phyloP scores from a whole-genome alignment of 92 coral and sea anemone species.

The Virgularia gustaviana region DNA sequence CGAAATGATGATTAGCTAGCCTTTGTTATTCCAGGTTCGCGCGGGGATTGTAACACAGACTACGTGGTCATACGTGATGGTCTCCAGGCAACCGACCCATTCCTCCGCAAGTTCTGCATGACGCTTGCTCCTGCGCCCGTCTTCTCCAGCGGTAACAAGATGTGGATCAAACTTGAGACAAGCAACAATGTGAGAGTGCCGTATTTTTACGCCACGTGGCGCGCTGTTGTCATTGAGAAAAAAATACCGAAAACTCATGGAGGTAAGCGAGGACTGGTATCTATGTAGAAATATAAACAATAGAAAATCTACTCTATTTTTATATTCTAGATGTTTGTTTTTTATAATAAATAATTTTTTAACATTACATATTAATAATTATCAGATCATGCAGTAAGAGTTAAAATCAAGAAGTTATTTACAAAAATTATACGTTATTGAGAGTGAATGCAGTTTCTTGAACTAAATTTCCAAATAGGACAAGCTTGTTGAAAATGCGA shows the following conservation, averaged over 20 bases:
- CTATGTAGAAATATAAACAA: too few relatives aligned
- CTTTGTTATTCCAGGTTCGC: neutral
- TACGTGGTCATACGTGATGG: conserved; percentile 31
- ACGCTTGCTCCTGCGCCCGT: neutral
- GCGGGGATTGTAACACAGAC: conserved; percentile 10
- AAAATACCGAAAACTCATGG: neutral
- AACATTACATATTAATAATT: too few relatives aligned
- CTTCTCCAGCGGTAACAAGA: neutral
- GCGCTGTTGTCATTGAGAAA: neutral
- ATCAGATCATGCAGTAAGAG: too few relatives aligned
- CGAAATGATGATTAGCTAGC: too few relatives aligned
- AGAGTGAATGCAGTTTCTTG: too few relatives aligned
- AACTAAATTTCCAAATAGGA: too few relatives aligned
- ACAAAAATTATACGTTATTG: too few relatives aligned
- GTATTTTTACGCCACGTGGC: conserved; percentile 6
- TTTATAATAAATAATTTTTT: too few relatives aligned
- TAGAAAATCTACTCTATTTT: too few relatives aligned
- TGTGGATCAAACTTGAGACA: conserved; percentile 11
- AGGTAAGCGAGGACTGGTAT: neutral
- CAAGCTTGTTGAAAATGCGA: too few relatives aligned
- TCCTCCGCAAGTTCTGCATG: conserved; percentile 3
- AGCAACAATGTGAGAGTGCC: neutral
- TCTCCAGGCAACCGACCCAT: neutral
- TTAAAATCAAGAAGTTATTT: too few relatives aligned
- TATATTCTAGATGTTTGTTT: too few relatives aligned